These are phyloP conservation scores for Myotis lucifugus DNA, from an alignment of 2,113 vertebrate genomes.

Conservation along the genomic window DNA sequence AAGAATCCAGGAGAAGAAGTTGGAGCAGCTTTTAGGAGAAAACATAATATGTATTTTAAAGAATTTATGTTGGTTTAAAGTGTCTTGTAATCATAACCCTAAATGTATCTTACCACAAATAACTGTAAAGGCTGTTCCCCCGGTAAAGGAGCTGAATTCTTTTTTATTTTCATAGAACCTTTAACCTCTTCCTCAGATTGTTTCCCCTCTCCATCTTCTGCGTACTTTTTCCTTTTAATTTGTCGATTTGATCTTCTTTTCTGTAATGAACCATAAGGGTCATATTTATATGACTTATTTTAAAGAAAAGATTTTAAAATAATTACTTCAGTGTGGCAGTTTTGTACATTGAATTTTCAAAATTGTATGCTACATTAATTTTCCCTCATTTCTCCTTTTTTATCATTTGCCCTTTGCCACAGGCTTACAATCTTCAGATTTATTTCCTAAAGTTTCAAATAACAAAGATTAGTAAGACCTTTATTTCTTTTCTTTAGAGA, in stretches of 20 bases:
- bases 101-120: slow-evolving; percentile 92
- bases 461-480: slow-evolving; percentile 7
- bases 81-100: background rate
- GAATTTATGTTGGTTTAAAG: background rate
- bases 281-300: slow-evolving; percentile 52
- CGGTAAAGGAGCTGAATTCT: slow-evolving; percentile 85
- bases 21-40: background rate
- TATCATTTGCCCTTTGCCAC: background rate
- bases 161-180: slow-evolving; percentile 93
- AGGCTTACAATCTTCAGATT: background rate
- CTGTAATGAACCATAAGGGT: slow-evolving; percentile 82
- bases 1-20: background rate
- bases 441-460: slow-evolving; percentile 28
- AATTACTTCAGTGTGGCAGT: background rate
- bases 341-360: slow-evolving; percentile 40
- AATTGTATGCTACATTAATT: background rate
- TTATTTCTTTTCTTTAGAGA: slow-evolving; percentile 47
- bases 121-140: slow-evolving; percentile 92
- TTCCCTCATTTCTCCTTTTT: slow-evolving; percentile 1
- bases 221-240: slow-evolving; percentile 97
- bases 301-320: slow-evolving; percentile 17
- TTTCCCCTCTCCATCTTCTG: slow-evolving; percentile 94
- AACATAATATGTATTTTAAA: background rate
- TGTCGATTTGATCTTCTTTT: slow-evolving; percentile 99
- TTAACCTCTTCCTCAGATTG: slow-evolving; percentile 95